Percentiles rank a stretch among this genome's conserved stretches.
Evolutionary conservation across 2,113 vertebrate genomes (phyloP).

Genomic region (Hippolais icterina): DNA sequence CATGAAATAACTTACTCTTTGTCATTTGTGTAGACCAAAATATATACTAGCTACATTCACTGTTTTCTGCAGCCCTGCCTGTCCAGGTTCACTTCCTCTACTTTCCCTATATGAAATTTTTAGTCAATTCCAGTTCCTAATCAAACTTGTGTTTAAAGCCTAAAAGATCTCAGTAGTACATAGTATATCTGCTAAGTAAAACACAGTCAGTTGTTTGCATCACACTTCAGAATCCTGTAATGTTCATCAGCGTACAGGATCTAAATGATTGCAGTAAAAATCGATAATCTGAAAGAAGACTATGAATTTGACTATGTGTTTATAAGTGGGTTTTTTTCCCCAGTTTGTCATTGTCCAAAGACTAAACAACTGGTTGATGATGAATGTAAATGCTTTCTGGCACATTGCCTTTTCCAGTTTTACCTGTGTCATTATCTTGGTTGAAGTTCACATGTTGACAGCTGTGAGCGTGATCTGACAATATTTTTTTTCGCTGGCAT

Average conservation of each 20-base stretch:
- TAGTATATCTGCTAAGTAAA: not conserved
- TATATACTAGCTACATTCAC: rapidly evolving
- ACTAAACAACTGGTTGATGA: not conserved
- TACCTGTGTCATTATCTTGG: not conserved
- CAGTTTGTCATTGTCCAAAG: not conserved
- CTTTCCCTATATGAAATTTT: not conserved
- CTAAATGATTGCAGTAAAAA: not conserved
- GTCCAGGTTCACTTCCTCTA: not conserved
- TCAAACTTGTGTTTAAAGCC: not conserved
- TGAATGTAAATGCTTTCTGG: not conserved
- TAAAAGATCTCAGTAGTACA: not conserved
- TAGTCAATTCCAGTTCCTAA: not conserved
- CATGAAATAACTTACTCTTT: not conserved
- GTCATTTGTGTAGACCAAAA: not conserved
- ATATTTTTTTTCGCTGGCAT: not conserved
- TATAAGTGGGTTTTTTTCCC: rapidly evolving
- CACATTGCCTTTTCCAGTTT: not conserved
- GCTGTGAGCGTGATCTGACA: not conserved
- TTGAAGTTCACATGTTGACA: not conserved
- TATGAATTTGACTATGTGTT: not conserved
- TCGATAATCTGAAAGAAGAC: not conserved
- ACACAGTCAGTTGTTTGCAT: not conserved
- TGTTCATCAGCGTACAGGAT: not conserved
- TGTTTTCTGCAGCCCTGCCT: not conserved
- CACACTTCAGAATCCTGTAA: not conserved